These are phyloP conservation scores for Phaonia tiefii DNA, from an alignment of 2,888 invertebrate genomes.

Conservation along the genomic window DNA sequence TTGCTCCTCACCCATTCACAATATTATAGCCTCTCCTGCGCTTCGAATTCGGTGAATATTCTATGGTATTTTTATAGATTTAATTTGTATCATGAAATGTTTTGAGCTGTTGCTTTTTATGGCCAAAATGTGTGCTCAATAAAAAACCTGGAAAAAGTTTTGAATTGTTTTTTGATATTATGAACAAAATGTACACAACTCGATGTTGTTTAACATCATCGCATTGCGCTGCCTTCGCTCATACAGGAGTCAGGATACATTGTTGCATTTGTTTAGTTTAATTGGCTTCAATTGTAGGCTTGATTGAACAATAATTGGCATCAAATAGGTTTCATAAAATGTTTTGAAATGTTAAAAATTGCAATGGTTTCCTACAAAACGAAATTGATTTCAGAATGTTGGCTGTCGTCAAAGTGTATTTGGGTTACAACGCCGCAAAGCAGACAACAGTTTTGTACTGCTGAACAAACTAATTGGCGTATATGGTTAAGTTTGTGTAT, in stretches of 20 bases:
- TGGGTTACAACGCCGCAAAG: too few species aligned
- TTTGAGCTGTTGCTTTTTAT: conserved; percentile 49
- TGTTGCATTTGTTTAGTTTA: conserved; percentile 66
- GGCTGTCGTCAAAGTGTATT: too few species aligned
- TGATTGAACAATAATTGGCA: conserved; percentile 7
- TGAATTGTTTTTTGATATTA: conserved; percentile 59
- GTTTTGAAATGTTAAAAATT: too few species aligned
- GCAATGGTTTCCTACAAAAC: too few species aligned
- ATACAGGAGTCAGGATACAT: conserved; percentile 21
- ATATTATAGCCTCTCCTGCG: conserved; percentile 55
- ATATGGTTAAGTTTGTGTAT: too few species aligned
- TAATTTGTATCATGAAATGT: conserved; percentile 7
- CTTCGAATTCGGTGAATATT: conserved; percentile 53
- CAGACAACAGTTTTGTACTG: too few species aligned
- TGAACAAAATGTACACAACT: conserved; percentile 15
- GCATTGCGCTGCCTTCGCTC: background rate
- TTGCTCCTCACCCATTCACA: conserved; percentile 34
- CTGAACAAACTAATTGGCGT: too few species aligned
- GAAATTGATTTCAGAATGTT: too few species aligned
- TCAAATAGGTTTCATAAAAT: too few species aligned
- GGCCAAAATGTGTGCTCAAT: conserved; percentile 28
- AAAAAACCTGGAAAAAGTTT: conserved; percentile 57
- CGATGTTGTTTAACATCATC: background rate
- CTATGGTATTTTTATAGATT: conserved; percentile 44
- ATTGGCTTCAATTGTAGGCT: conserved; percentile 61